A percentile compares a stretch with the other conserved stretches of the same genome.
These are phyloP conservation scores for Cotesia chilonis DNA, from an alignment of 1,140 invertebrate species.

Conservation along the genomic window DNA sequence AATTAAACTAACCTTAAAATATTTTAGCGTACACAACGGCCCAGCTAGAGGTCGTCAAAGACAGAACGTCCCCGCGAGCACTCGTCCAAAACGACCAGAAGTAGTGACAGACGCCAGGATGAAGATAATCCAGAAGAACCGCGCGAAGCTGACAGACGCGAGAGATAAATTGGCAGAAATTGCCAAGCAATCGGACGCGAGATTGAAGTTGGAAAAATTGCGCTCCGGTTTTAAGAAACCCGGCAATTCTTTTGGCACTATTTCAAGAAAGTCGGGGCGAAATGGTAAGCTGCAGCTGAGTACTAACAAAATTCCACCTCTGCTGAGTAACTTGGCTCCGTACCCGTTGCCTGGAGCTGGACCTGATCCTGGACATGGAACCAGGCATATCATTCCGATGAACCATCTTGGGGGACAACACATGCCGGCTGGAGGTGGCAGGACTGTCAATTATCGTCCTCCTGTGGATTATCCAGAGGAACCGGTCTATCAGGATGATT, in stretches of 20 bases:
- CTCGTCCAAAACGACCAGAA: constrained; percentile 33
- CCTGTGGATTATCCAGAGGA: constrained; percentile 41
- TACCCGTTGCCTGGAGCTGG: constrained; percentile 42
- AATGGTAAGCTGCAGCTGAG: constrained; percentile 66
- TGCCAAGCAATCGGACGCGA: constrained; percentile 73
- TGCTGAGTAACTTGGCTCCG: constrained; percentile 29
- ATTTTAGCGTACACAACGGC: constrained; percentile 10
- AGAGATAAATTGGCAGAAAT: constrained; percentile 75
- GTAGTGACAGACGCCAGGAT: constrained; percentile 71
- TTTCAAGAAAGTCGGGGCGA: constrained; percentile 64
- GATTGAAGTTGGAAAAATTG: constrained; percentile 69
- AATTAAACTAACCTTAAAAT: not conserved
- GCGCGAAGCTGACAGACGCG: constrained; percentile 73
- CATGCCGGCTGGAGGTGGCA: too few relatives aligned
- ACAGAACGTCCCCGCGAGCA: constrained; percentile 26
- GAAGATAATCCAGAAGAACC: constrained; percentile 76
- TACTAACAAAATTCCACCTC: constrained; percentile 61
- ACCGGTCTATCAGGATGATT: constrained; percentile 41
- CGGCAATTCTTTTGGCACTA: constrained; percentile 48
- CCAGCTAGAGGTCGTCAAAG: not conserved
- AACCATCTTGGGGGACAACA: too few relatives aligned
- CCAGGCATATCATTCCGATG: constrained; percentile 31
- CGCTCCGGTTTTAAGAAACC: constrained; percentile 56
- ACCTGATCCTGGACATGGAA: not conserved
- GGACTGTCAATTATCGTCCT: constrained; percentile 46